Conservation (phyloP, 2,113 vertebrate species). For the Furnarius figulus region DNA sequence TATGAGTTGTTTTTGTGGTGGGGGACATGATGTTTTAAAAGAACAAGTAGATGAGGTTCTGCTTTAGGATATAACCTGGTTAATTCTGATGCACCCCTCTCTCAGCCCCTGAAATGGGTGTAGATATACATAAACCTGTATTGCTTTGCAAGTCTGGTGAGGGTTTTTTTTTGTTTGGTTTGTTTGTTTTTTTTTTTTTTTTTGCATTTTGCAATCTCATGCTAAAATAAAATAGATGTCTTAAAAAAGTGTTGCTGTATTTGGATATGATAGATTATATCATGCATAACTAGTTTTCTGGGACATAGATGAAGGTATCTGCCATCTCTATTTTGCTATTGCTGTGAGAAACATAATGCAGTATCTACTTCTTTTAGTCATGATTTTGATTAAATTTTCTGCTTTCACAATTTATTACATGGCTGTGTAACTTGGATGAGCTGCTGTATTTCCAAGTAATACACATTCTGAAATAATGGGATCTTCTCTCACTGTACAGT, state of each 20-base stretch:
- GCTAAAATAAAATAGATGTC: neutral
- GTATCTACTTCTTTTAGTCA: neutral
- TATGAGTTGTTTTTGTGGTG: neutral
- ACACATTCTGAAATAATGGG: neutral
- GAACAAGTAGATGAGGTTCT: neutral
- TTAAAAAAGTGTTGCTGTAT: neutral
- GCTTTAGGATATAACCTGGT: neutral
- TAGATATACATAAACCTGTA: too few relatives aligned
- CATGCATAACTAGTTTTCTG: neutral
- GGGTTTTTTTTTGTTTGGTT: too few relatives aligned
- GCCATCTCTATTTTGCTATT: neutral
- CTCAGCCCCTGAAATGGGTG: rapidly evolving
- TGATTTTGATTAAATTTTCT: slow-evolving; percentile 14
- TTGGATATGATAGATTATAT: neutral
- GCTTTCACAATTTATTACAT: neutral
- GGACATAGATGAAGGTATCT: neutral
- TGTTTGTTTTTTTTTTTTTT: neutral
- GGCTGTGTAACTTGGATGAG: neutral
- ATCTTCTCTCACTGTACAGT: neutral
- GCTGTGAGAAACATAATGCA: neutral
- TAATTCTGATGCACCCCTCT: neutral
- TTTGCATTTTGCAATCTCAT: neutral
- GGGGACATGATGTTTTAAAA: neutral
- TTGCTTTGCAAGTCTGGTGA: neutral
- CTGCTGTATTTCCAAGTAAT: neutral